Base-by-base conservation (phyloP, 2,113 vertebrate species). In the Xenotilapia longispinis region DNA sequence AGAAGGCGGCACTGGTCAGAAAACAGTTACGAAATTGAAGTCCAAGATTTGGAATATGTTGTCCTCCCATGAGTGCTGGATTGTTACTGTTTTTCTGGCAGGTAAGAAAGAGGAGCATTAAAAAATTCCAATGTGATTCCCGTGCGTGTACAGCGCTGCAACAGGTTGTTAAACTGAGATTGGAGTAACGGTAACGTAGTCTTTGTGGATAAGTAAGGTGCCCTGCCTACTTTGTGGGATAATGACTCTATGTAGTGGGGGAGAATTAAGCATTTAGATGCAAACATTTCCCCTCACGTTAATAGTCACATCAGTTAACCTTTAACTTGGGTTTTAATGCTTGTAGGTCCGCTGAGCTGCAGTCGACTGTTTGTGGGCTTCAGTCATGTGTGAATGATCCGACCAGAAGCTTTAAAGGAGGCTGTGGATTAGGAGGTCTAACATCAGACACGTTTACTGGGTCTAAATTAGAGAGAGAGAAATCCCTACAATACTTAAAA, bases 21-120 rank as follows among this genome's bases (percentile, higher is more conserved):
- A 81, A 57, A 88, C 45, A 7, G 26, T 9, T 2, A 3, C 45
- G 2, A 82, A 87, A 31, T 7, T 51, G 10, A 42, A 4, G 47
- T 10, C 14, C 19, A 13, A 82, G 19, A 68, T 45, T 21, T 86
- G 83, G 84, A 89, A 88, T 9, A 93, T 91, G 93, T 33, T 80
- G 84, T 73, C 26, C 6, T 4, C 58, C 13, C 31, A 47, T 8
- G 80, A 75, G 23, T 91, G 88, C 57, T 95, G 94, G 93, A 94
- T 95, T 87, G 80, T 65, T 3, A 3, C 92, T 14, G 45, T 93
- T 79, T 95, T 6, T 38, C 28, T 95, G 80, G 33, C 93, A 89
- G 96, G 96, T 96, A 94, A 84, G 95, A 81, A 54, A 6, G 5
- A 63, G 49, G 2, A 9, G 70, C 6, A 11, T 68, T 68, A 21